Evolutionary conservation across 2,888 invertebrate species (phyloP), one percentile per base, ranked within the genome.

Genomic region (Dorcus hopei): DNA sequence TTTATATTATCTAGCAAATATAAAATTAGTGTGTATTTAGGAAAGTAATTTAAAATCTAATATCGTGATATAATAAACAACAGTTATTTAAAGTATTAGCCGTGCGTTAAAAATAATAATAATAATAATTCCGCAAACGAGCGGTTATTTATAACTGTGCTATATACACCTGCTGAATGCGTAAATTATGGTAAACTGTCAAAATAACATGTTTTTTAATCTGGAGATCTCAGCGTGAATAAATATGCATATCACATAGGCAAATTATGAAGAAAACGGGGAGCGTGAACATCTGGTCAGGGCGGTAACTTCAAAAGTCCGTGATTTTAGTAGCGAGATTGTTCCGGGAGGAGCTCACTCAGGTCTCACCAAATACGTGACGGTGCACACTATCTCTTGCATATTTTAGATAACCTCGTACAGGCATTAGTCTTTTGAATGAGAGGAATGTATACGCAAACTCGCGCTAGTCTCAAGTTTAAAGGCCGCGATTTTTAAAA

Each of bases 171-270:
- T 45, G 19, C 23, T 45, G 45, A 45, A 45, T 45, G 3, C 45
- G 9, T 45, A 45, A 45, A 45, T 45, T 45, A 45, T 39, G 23
- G 26, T 51, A 51, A 51, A 51, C 40, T 40, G 51, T 51, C 51
- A 51, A 51, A 51, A 45, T 45, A 45, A 51, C 51, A 51, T 51
- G 51, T 51, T 51, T 33, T 40, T 51, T 51, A 51, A 51, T 51
- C 51, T 51, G 19, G 8, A 51, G 19, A 51, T 51, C 51, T 51
- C 19, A 38, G 51, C 38, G 40, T 39, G 51, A 38, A 51, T 51
- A 40, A 51, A 51, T 51, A 51, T 51, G 51, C 51, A 51, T 51
- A 51, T 38, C 51, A 51, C 51, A 51, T 38, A 51, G 51, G 51
- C 38, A 51, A 51, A 51, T 51, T 38, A 51, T 39, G 51, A 51